These are phyloP conservation scores for Erinaceus europaeus DNA, from an alignment of 2,113 vertebrate genomes.

Conservation along the genomic window DNA sequence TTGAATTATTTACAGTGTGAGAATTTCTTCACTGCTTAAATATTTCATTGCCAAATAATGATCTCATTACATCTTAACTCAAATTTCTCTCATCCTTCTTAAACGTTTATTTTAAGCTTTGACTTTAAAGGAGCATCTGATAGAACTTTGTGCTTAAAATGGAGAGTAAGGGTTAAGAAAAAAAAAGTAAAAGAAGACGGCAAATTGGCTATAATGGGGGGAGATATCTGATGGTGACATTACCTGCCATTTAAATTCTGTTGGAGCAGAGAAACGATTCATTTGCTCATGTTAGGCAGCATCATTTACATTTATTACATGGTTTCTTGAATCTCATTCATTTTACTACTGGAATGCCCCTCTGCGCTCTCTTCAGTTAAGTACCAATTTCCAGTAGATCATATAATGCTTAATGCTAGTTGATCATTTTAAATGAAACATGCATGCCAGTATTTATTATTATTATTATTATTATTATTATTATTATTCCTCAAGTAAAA, in stretches of 20 bases:
- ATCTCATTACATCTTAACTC: background rate
- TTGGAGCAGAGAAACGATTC: background rate
- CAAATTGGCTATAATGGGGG: background rate
- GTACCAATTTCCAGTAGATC: background rate
- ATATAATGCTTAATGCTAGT: background rate
- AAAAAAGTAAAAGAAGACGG: background rate
- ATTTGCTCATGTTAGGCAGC: constrained; percentile 2
- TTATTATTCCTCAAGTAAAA: background rate
- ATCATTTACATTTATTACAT: constrained; percentile 35
- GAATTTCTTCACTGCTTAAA: background rate
- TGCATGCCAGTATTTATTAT: too few relatives aligned
- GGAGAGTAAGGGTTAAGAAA: background rate
- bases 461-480: too few relatives aligned
- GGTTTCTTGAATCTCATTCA: background rate
- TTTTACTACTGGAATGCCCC: constrained; percentile 13
- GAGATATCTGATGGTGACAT: constrained; percentile 9
- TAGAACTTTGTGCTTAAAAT: constrained; percentile 23
- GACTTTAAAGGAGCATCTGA: background rate
- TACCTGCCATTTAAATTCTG: constrained; percentile 10
- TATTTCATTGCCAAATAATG: background rate
- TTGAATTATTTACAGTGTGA: background rate
- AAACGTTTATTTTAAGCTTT: background rate
- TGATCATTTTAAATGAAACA: constrained; percentile 34
- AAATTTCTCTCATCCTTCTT: background rate
- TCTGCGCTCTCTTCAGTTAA: background rate